These are phyloP conservation scores for Graphium colonna DNA, from an alignment of 2,888 invertebrate genomes.

Conservation along the genomic window DNA sequence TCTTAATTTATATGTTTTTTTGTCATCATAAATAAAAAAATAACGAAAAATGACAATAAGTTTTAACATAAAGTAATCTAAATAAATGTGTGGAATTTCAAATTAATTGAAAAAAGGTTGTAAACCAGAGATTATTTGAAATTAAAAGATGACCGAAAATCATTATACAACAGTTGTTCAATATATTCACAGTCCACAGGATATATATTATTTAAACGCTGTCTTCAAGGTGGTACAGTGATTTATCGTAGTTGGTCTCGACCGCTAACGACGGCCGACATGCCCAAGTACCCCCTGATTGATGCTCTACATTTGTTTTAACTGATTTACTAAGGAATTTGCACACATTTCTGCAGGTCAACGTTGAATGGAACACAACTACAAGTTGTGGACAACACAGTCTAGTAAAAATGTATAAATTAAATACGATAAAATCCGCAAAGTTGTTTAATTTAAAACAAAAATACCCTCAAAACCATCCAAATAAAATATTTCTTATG, in stretches of 20 bases:
- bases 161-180: conserved; percentile 5
- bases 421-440: too few species aligned
- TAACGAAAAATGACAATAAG: too few species aligned
- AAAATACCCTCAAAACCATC: too few species aligned
- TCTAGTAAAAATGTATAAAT: too few species aligned
- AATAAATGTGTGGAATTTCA: too few species aligned
- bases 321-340: conserved; percentile 65
- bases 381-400: background rate
- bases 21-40: too few species aligned
- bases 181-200: conserved; percentile 9
- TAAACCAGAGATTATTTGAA: too few species aligned
- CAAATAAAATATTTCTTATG: too few species aligned
- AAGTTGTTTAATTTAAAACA: too few species aligned
- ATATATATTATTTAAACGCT: conserved; percentile 37
- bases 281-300: conserved; percentile 51
- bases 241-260: conserved; percentile 65
- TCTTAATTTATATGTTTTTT: too few species aligned
- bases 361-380: conserved; percentile 38
- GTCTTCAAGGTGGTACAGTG: conserved; percentile 69
- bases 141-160: background rate
- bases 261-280: conserved; percentile 69
- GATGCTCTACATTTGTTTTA: conserved; percentile 75
- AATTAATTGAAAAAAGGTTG: too few species aligned
- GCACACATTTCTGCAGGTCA: conserved; percentile 50
- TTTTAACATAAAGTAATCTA: too few species aligned